A percentile compares a stretch with the other conserved stretches of the same genome.
These are phyloP conservation scores for Neolamprologus modestus DNA, from an alignment of 2,113 vertebrate genomes.

Conservation along the genomic window DNA sequence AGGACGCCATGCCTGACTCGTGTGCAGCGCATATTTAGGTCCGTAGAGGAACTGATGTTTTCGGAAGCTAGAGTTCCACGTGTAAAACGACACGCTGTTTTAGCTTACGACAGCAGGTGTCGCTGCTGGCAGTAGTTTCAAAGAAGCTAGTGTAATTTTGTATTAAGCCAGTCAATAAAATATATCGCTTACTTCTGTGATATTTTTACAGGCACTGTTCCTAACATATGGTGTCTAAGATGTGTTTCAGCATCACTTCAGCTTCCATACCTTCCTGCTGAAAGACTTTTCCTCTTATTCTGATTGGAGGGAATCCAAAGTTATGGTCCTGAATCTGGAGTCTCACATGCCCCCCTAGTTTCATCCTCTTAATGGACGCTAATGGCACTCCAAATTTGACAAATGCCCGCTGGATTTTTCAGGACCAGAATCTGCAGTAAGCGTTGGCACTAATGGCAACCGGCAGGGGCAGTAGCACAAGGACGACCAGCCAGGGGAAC, in stretches of 20 bases:
- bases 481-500: neutral
- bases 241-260: neutral
- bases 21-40: neutral
- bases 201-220: neutral
- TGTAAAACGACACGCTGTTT: accelerated
- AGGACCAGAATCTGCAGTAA: slow-evolving; percentile 4
- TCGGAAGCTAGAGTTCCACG: neutral
- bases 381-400: slow-evolving; percentile 29
- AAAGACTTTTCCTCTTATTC: neutral
- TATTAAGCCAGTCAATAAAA: neutral
- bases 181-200: neutral
- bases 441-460: slow-evolving; percentile 7
- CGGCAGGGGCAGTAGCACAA: neutral
- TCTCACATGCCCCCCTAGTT: neutral
- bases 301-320: slow-evolving; percentile 8
- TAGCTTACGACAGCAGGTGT: neutral
- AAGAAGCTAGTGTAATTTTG: neutral
- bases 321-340: neutral
- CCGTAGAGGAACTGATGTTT: slow-evolving; percentile 1
- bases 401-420: slow-evolving; percentile 6
- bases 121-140: neutral
- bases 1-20: slow-evolving; percentile 49
- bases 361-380: slow-evolving; percentile 41
- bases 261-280: neutral
- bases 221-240: neutral